Base-by-base conservation (phyloP, 2,113 vertebrate species). In the Lophius piscatorius region DNA sequence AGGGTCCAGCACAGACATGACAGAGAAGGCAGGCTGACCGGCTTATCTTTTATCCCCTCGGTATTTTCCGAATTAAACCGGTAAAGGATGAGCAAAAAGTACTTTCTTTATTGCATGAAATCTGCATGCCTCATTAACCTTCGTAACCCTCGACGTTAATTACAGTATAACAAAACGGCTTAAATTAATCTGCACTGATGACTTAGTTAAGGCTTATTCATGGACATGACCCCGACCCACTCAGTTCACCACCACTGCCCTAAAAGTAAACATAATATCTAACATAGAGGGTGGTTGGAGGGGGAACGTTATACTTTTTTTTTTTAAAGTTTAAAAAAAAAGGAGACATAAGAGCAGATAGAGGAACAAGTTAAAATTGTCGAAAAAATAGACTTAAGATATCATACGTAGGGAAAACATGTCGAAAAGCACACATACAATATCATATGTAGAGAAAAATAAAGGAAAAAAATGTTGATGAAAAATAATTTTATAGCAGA, bases 141-240 rank as follows among this genome's bases (percentile, higher is more conserved):
- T 76, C 54, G 79, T 78, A 83, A 36, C n/a, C 57, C 47, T 80
- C 76, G 73, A 83, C 70, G 82, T 33, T 81, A 70, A 68, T 66
- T 58, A 57, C 38, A 70, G 10, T 29, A 46, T 17, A 54, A 48
- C 39, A 61, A 55, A 58, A 82, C 39, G 39, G 70, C 63, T 87
- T 85, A 72, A 52, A 77, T 75, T 73, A 80, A 81, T 81, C 78
- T 75, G 51, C 38, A 7, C 20, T 78, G 71, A 78, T 21, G 68
- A 56, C 55, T 28, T 74, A 59, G 42, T 61, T 23, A 47, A 76
- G 64, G 49, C 61, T 73, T 66, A 45, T 29, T 61, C 1, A 26
- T 49, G 36, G 16, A 44, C 35, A 57, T 46, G 47, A 70, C 16
- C 2, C 3, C n/a, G n/a, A n/a, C n/a, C n/a, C 31, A 48, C 2